These are phyloP conservation scores for Capricornis sumatraensis DNA, from an alignment of 2,113 vertebrate genomes.

Conservation along the genomic window DNA sequence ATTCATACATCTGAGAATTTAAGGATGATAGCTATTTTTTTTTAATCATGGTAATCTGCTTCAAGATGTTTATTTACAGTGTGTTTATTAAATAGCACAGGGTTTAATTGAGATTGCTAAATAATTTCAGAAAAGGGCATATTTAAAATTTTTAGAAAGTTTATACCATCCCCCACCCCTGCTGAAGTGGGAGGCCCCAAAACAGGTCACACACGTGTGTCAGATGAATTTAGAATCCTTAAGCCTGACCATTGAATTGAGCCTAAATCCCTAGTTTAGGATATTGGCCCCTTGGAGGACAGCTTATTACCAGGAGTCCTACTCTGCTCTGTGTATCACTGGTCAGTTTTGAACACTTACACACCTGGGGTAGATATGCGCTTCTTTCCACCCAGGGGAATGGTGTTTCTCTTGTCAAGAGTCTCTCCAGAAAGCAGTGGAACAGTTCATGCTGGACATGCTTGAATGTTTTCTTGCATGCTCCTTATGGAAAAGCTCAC, in stretches of 20 bases:
- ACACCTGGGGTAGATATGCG: neutral
- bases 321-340: fast-evolving
- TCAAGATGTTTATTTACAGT: neutral
- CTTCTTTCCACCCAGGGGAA: neutral
- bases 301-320: fast-evolving
- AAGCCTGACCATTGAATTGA: neutral
- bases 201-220: neutral
- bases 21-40: neutral
- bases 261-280: neutral
- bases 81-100: neutral
- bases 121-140: neutral
- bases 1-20: neutral
- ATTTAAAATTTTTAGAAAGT: neutral
- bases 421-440: neutral
- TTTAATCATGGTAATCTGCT: neutral
- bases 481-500: neutral
- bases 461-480: neutral
- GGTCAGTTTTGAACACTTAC: neutral
- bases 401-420: neutral
- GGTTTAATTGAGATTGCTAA: neutral
- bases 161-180: neutral
- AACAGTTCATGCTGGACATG: neutral
- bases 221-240: neutral
- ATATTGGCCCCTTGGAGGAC: neutral
- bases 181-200: neutral